Base-by-base conservation (phyloP, 2,888 invertebrate genomes). In the Lasioglossum malachurum region DNA sequence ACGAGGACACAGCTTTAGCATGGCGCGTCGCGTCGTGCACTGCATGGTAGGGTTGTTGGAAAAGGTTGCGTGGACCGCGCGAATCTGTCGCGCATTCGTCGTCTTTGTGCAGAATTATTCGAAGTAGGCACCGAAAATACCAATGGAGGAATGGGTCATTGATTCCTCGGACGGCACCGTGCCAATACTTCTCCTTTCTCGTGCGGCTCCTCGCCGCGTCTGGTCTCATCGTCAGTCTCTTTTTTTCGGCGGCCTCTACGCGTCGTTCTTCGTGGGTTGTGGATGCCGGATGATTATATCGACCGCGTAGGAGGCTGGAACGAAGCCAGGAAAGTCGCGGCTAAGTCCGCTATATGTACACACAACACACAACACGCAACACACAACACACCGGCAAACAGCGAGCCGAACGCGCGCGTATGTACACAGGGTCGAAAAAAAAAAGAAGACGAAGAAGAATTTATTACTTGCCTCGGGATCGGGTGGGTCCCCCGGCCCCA, bases 231-330 rank as follows among this genome's bases (percentile, higher is more conserved):
- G 31, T 31, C 31, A 31, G 76, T 74, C 75, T 80, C 46, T 83
- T 82, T 79, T 81, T 82, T 81, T 82, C 76, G 64, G 72, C 80
- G 73, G 75, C 76, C 87, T 87, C 84, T 83, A 83, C 86, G 83
- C 88, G 75, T 90, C 87, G 90, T 90, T 89, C 82, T 75, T 87
- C 88, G 82, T 89, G 81, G 83, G 79, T 89, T 84, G 87, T 88
- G 91, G 91, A 92, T 91, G 90, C 89, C 90, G 92, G 92, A 93
- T 93, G 94, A 94, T 94, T 94, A 93, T 94, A 94, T 94, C 94
- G 94, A 94, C 92, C 94, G 93, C 94, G 94, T 93, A 91, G 93
- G 93, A 92, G 94, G 92, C 93, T 94, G 94, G 94, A 94, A 90
- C 90, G 83, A 83, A 91, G 94, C 94, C 94, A 94, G 93, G 73